A percentile compares a stretch with the other conserved stretches of the same genome.
Evolutionary conservation across 2,888 invertebrate species (phyloP).

Genomic region (Automeris io): DNA sequence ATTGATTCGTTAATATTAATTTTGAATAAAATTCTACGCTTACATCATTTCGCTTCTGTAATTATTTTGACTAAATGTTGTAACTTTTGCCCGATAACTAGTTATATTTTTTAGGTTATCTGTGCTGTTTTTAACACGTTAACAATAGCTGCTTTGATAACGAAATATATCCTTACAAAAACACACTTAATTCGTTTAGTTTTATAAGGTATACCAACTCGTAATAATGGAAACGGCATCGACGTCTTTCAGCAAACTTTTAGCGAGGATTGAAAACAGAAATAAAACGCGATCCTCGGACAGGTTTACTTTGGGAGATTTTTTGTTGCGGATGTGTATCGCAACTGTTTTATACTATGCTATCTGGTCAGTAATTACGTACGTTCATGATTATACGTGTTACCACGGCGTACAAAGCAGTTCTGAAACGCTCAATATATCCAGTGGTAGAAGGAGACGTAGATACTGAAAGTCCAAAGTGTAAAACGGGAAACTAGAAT

Average conservation of each 20-base stretch:
- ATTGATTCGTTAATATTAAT: conserved; percentile 6
- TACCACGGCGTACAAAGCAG: not conserved
- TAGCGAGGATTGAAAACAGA: not conserved
- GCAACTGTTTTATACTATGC: conserved; percentile 33
- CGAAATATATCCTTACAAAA: no score
- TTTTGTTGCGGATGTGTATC: conserved; percentile 33
- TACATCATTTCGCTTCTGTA: no score
- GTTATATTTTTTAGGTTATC: no score
- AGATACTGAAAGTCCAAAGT: conserved; percentile 4
- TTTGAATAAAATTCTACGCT: no score
- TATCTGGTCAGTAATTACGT: conserved; percentile 25
- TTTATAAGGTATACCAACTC: no score
- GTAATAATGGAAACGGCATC: not conserved
- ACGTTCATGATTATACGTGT: conserved; percentile 16
- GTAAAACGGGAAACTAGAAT: no score
- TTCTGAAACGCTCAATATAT: not conserved
- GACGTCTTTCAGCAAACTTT: not conserved
- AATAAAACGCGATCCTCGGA: not conserved
- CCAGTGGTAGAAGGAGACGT: no score
- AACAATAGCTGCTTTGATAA: no score
- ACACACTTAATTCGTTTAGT: no score
- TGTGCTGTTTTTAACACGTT: no score
- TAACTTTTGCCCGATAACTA: no score
- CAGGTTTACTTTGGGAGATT: conserved; percentile 21
- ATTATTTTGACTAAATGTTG: no score